Evolutionary conservation across 2,888 invertebrate genomes (phyloP), one percentile per base, ranked within the genome.

Genomic region (Trachelus stipa): DNA sequence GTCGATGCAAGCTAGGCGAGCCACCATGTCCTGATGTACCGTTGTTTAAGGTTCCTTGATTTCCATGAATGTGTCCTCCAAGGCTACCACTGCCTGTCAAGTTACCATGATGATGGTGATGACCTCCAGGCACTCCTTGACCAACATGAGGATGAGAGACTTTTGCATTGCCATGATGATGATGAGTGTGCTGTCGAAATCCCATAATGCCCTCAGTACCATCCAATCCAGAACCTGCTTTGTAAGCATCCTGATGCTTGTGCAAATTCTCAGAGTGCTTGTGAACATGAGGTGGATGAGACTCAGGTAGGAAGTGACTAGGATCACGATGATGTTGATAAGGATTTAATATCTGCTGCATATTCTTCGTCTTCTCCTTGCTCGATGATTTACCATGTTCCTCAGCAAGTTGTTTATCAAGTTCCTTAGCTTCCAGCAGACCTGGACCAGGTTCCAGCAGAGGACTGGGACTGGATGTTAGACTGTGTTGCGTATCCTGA

Each of bases 281-380:
- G 78, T 87, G 85, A 1, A 73, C 77, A 12, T 37, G 34, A 34
- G 34, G 34, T n/a, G 56, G 56, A 69, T 86, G 86, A 11, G 82
- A 56, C n/a, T 86, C 87, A 11, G 79, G 77, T 75, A 85, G 85
- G 73, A 85, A 86, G 68, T 87, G 87, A 1, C 83, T 85, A 34
- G 85, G 77, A 69, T 86, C 86, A 75, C 84, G 87, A 80, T 87
- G 86, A 74, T 87, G 87, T 69, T 87, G 87, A 79, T 87, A 87
- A 30, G 87, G 84, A 74, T 83, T 87, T 68, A 86, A 73, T 11
- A 85, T 83, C 31, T 86, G 85, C 77, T 83, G 78, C 11, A 78
- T 75, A 37, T 78, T 85, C 79, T 87, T 86, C 71, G 85, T 74
- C 75, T 87, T 87, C 34, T 87, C 87, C 73, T 86, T 87, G 33